Evolutionary conservation across 53 echinoderm and acorn worm species (phyloP), one percentile per base, ranked within the genome.

Genomic region (Paracentrotus lividus): DNA sequence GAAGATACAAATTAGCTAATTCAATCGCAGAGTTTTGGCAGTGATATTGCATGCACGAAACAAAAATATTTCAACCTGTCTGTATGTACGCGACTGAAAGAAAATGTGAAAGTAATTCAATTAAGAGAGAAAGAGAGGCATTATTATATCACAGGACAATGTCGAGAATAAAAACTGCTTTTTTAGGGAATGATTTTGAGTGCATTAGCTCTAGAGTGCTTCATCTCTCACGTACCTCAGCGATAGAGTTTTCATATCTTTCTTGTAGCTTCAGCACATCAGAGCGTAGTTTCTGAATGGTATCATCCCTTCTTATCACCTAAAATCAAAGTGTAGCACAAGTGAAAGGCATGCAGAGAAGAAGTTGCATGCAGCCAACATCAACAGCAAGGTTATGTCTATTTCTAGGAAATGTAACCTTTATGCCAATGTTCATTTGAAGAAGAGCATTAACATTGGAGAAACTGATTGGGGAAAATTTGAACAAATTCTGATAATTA

Each of bases 201-300:
- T 67, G 67, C 15, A 32, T 6, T 32, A 67, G 33, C 0, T 0
- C 52, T 12, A 15, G 15, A 52, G 52, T 57, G 40, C 36, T 38
- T 38, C 10, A 32, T 2, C 8, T 69, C 40, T 3, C 88, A 89
- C 92, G 65, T 92, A 98, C 98, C 98, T 98, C 94, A 26, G 94
- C 90, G 55, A 96, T 75, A 24, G 92, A 95, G 66, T 93, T 68
- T 66, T 98, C 98, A 85, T 97, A 92, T 31, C 93, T 93, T 86
- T 98, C 97, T 92, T 98, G 98, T 68, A 98, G 86, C 85, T 66
- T 96, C 20, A 98, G 92, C 23, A 98, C 94, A 38, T 98, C 98
- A 64, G 95, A 95, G 36, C 97, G 94, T 34, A 97, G 94, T 88
- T 94, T 96, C 86, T 98, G 97, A 16, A 97, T 96, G 9, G 96